Conservation (phyloP, 2,113 vertebrate species). For the Mionectes macconnelli region DNA sequence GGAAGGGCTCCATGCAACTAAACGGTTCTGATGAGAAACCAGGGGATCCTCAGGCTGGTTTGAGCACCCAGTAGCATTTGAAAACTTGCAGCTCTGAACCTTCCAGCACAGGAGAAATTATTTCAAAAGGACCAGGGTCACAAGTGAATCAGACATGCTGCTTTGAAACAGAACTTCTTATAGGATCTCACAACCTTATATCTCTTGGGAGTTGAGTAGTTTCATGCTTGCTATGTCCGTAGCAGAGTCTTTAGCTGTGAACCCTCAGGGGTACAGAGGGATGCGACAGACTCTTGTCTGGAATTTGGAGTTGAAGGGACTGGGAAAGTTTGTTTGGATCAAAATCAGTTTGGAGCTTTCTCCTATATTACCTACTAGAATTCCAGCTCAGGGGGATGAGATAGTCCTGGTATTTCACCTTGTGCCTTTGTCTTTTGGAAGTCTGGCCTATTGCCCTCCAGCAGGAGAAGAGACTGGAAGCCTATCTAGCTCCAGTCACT, state of each 20-base stretch:
- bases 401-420: neutral
- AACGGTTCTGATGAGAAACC: neutral
- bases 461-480: neutral
- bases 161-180: neutral
- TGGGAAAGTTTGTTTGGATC: neutral
- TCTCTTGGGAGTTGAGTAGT: neutral
- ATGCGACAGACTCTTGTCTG: neutral
- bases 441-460: neutral
- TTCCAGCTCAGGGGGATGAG: neutral
- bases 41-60: neutral
- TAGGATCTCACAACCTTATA: neutral
- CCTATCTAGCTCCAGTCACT: neutral
- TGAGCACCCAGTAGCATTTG: neutral
- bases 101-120: neutral
- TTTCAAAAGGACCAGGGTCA: neutral
- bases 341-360: neutral
- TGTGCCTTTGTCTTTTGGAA: neutral
- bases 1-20: fast-evolving
- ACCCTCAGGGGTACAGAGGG: neutral
- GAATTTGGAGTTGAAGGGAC: neutral
- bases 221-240: neutral
- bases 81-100: neutral
- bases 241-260: neutral
- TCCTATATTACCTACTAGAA: neutral
- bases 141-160: fast-evolving